Base-by-base conservation (phyloP, 2,888 invertebrate genomes). In the Philereme vetulata region DNA sequence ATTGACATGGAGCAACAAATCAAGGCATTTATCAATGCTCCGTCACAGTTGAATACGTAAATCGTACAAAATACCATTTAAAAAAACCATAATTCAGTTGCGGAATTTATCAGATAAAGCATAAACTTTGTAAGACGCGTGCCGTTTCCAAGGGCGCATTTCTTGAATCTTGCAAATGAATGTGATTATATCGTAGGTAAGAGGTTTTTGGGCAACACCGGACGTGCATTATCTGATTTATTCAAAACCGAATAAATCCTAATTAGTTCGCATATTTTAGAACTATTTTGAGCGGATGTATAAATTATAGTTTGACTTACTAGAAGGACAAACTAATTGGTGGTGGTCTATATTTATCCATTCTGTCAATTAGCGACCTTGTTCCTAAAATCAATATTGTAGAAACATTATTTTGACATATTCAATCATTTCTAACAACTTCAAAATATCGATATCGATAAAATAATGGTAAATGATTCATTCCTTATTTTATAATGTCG, bases 221-320 rank as follows among this genome's bases (percentile, higher is more conserved):
- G 65, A 67, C 56, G 67, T 56, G 46, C 43, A 32, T 58, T 66
- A 65, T 64, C 62, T 34, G 64, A 63, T 69, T 59, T 50, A 60
- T 51, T 55, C 55, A 67, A 64, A 64, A 43, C 11, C 5, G 36
- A 46, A 62, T 58, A 62, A 62, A 62, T 58, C 49, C 55, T 55
- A 52, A 55, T 49, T 45, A 48, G 48, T 51, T 5, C 10, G 21
- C 36, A 32, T 45, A 51, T 49, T 58, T 61, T 53, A 46, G 11
- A 46, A 34, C 8, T 44, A 53, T 48, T 55, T 56, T 42, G 51
- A 60, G 34, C 63, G 56, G 48, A 60, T 54, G 43, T 49, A 10
- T 59, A 53, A 52, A 60, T 56, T 32, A 11, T 43, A 57, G 34
- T 51, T 56, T 36, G 21, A 47, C 35, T 5, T 11, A 43, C 36